Evolutionary conservation across 2,797 vertebrate species (phyloP).

Genomic region (Lophura swinhoii): DNA sequence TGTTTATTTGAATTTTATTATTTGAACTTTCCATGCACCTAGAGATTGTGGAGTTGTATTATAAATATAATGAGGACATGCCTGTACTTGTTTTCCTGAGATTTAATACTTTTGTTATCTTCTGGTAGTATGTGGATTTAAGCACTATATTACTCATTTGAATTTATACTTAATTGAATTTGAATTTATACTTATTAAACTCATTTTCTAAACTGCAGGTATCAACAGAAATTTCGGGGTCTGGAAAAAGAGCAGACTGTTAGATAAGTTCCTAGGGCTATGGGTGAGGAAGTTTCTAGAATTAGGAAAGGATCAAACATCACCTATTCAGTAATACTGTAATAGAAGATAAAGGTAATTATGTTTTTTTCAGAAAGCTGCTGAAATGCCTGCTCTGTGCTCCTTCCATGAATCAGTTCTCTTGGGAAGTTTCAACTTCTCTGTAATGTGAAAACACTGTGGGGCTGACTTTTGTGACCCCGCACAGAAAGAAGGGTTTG

Average conservation of each 20-base stretch:
- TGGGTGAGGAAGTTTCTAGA: not conserved
- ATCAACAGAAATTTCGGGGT: not conserved
- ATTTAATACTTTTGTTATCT: accelerated
- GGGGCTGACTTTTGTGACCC: not conserved
- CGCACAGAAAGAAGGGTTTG: not conserved
- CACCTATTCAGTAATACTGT: not conserved
- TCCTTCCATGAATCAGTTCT: not conserved
- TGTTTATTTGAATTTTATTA: not conserved
- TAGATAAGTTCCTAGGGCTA: not conserved
- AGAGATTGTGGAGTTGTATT: not conserved
- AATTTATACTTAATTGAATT: not conserved
- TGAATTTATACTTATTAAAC: not conserved
- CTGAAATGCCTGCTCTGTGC: not conserved
- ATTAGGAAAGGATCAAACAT: not conserved
- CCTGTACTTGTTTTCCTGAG: not conserved
- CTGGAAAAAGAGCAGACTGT: not conserved
- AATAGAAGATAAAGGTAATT: not conserved
- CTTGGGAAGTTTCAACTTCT: not conserved
- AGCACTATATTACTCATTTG: not conserved
- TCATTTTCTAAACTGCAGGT: not conserved
- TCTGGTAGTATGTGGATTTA: accelerated
- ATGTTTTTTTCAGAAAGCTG: not conserved
- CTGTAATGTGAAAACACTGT: accelerated
- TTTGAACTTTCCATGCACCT: not conserved
- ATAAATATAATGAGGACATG: not conserved